Percentiles rank a stretch among this genome's conserved stretches.
Evolutionary conservation across 2,888 invertebrate species (phyloP).

Genomic region (Drosophila flavopinicola): DNA sequence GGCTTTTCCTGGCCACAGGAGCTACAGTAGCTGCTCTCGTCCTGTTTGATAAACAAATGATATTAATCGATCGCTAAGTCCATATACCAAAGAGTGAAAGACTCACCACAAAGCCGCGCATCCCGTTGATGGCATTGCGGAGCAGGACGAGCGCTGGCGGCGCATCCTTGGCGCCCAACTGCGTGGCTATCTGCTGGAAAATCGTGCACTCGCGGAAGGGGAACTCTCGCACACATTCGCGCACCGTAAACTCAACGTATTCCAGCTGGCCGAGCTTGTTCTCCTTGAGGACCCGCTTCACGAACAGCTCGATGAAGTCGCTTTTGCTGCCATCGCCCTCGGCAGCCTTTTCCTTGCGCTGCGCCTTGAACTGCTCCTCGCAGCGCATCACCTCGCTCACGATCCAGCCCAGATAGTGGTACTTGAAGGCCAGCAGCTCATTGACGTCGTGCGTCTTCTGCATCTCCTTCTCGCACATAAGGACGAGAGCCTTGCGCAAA

Average conservation of each 20-base stretch:
- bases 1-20: constrained; percentile 96
- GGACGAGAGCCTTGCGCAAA: constrained; percentile 90
- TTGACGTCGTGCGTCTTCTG: constrained; percentile 92
- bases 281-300: constrained; percentile 90
- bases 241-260: constrained; percentile 90
- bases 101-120: constrained; percentile 89
- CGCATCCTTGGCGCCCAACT: constrained; percentile 89
- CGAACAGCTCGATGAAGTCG: constrained; percentile 90
- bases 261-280: constrained; percentile 89
- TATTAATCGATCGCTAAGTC: not conserved
- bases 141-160: constrained; percentile 90
- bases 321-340: constrained; percentile 68
- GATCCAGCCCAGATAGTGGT: constrained; percentile 92
- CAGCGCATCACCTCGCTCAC: constrained; percentile 90
- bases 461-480: constrained; percentile 95
- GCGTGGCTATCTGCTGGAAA: constrained; percentile 92
- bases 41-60: constrained; percentile 62
- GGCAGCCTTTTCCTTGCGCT: constrained; percentile 83
- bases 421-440: constrained; percentile 95
- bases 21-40: constrained; percentile 89
- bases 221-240: constrained; percentile 94
- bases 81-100: constrained; percentile 39
- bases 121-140: constrained; percentile 93
- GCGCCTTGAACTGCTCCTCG: constrained; percentile 88
- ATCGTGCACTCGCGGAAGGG: constrained; percentile 95